Evolutionary conservation across 2,113 vertebrate species (phyloP), one percentile per base, ranked within the genome.

Genomic region (Ia io): DNA sequence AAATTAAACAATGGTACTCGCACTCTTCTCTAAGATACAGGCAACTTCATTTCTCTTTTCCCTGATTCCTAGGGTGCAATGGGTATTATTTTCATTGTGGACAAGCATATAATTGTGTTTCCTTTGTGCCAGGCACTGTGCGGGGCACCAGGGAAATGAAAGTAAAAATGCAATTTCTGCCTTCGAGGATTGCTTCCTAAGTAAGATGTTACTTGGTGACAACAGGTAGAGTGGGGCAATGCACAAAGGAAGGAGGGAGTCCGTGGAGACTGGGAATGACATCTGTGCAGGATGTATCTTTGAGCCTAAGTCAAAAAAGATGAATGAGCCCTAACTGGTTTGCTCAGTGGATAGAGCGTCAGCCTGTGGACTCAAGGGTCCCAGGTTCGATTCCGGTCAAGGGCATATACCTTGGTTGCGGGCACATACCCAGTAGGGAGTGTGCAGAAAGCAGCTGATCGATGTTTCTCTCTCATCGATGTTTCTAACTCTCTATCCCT

Each of bases 1-100:
- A 94, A 92, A 78, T 40, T 85, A 20, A 95, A 93, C 67, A 17
- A 91, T 0, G 44, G 84, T 93, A 95, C 96, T 96, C 94, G 93
- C 47, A 94, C 69, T 79, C 96, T 97, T 63, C 69, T 89, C 86
- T 49, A 40, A 65, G 13, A 40, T 4, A 90, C 51, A 53, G 42
- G 17, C 5, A 56, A 79, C 6, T 59, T 69, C 73, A 63, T 51
- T 61, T 61, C 40, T 37, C 35, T 82, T 56, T 82, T 70, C 69
- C 18, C 63, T 83, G 47, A 80, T 12, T 12, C 49, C 18, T 0
- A 85, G 32, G 7, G 1, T 42, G 8, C 85, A 42, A 47, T 49
- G 2, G 4, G 5, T 18, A 8, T 16, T 74, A 56, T 61, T 71
- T 77, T 65, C 47, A 0, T 9, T n/a, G 49, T 28, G 65, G 56